Evolutionary conservation across 2,888 invertebrate genomes (phyloP), one percentile per base, ranked within the genome.

Genomic region (Dermolepida albohirtum): DNA sequence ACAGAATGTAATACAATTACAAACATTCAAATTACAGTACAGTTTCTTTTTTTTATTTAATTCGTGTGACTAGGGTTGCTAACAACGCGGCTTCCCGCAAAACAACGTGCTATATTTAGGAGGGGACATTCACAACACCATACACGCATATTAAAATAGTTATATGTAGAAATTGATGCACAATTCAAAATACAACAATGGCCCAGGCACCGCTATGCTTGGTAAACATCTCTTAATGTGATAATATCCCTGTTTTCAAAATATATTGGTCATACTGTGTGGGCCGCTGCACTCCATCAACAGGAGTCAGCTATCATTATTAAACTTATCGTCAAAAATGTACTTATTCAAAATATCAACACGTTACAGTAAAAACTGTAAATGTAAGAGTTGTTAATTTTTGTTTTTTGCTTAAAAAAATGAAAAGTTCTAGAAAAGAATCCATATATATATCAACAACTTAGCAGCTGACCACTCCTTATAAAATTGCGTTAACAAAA

Each of bases 101-200:
- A 82, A 83, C 81, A 83, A 82, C 79, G 81, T 80, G 80, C 82
- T 82, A 82, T 80, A 75, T 77, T 77, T 77, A 62, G 47, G 49
- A 76, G 77, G 76, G 79, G 81, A 83, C 82, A 82, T 82, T 80
- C 82, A 83, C 82, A 82, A 82, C 82, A 82, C 80, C 81, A 79
- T 81, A 82, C 82, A 82, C 81, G 80, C 82, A 82, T 83, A 83
- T 81, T 83, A 83, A 83, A 83, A 83, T 83, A 83, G 81, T 82
- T 73, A 74, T 79, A 79, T 79, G 74, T 75, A 78, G 77, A 81
- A 80, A 76, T 75, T 78, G 80, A 80, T 81, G 80, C 78, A 79
- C 77, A 77, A 79, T 79, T 78, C 75, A 80, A 62, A 79, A 78
- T 81, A 80, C 80, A 82, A 82, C 82, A 82, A 82, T 80, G 81